Conservation (phyloP, 1,140 invertebrate species). For the Polypedilum pembai region DNA sequence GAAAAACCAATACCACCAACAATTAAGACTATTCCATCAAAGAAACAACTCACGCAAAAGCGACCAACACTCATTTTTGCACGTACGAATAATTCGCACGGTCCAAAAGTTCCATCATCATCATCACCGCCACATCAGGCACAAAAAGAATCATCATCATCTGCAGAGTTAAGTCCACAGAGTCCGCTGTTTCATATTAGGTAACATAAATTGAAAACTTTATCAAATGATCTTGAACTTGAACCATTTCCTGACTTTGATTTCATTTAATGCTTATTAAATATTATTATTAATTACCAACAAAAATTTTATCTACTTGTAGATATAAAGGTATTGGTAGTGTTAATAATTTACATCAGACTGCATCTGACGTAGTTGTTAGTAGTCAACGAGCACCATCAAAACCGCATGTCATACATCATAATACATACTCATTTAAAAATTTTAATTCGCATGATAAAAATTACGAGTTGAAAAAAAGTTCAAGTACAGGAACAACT, state of each 20-base stretch:
- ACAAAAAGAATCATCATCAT: conserved; percentile 35
- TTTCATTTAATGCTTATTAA: background rate
- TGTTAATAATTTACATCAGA: conserved; percentile 35
- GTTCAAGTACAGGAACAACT: conserved; percentile 31
- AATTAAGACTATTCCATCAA: conserved; percentile 76
- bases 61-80: conserved; percentile 70
- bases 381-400: conserved; percentile 42
- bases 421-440: conserved; percentile 32
- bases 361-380: conserved; percentile 38
- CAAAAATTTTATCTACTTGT: background rate
- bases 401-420: conserved; percentile 34
- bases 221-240: background rate
- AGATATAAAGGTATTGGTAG: conserved; percentile 44
- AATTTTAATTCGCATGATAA: conserved; percentile 31
- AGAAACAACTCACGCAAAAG: conserved; percentile 51
- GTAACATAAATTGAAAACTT: conserved; percentile 32
- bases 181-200: conserved; percentile 43
- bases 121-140: background rate
- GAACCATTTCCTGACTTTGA: conserved; percentile 5
- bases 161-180: conserved; percentile 39
- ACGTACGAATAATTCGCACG: conserved; percentile 51
- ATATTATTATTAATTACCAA: background rate
- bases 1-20: conserved; percentile 77
- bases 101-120: conserved; percentile 35
- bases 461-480: conserved; percentile 31